Evolutionary conservation across 2,888 invertebrate species (phyloP).

Genomic region (Mechanitis mazaeus): DNA sequence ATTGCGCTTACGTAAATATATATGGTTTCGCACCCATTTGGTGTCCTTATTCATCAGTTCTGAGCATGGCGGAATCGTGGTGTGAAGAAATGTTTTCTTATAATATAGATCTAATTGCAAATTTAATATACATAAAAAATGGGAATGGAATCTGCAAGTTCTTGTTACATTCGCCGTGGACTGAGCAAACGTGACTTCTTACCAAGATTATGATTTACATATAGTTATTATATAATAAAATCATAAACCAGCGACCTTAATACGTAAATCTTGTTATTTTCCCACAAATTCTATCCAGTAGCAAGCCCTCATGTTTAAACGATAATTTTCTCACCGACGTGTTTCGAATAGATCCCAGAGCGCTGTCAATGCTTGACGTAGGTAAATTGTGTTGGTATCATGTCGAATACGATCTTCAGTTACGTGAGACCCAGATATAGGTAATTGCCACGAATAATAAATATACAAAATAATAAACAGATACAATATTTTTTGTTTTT

Average conservation of each 20-base stretch:
- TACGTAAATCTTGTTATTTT: neutral
- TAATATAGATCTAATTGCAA: too few relatives aligned
- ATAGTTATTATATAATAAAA: neutral
- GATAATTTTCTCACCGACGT: conserved; percentile 34
- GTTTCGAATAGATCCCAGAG: conserved; percentile 31
- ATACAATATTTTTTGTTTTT: too few relatives aligned
- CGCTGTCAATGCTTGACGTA: conserved; percentile 45
- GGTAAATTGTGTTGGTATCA: conserved; percentile 52
- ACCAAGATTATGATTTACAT: neutral
- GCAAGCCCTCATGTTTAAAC: conserved; percentile 20
- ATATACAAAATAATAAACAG: neutral
- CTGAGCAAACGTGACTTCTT: too few relatives aligned
- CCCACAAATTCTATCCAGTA: conserved; percentile 2
- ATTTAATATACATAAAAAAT: too few relatives aligned
- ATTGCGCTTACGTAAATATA: too few relatives aligned
- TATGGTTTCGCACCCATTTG: too few relatives aligned
- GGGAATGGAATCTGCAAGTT: too few relatives aligned
- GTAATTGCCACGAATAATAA: conserved; percentile 23
- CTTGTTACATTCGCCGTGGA: too few relatives aligned
- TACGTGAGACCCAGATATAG: conserved; percentile 32
- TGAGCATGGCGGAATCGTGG: too few relatives aligned
- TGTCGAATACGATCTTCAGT: conserved; percentile 26
- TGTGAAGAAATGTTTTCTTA: too few relatives aligned
- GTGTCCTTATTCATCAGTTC: too few relatives aligned
- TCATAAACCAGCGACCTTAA: neutral